Base-by-base conservation (phyloP, 2,888 invertebrate genomes). In the Aspidiotus destructor region DNA sequence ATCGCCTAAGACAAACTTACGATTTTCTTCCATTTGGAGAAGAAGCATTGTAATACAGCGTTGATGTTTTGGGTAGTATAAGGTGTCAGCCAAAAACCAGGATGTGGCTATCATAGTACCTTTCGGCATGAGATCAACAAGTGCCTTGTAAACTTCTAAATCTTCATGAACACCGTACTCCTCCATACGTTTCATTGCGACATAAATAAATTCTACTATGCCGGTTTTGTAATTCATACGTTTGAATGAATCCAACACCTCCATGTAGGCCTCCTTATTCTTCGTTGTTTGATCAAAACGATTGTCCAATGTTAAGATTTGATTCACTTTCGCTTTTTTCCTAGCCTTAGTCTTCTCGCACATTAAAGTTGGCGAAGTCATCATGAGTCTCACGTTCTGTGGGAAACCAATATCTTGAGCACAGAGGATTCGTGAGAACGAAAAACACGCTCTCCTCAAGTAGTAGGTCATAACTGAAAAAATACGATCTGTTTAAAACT, bases 41-140 rank as follows among this genome's bases (percentile, higher is more conserved):
- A 97, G 79, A 64, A 99, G 76, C 76, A 90, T 89, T n/a, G 95
- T 85, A 53, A 88, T 88, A 78, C 93, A 92, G 72, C 93, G 88
- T 75, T 99, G 98, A 75, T 99, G 98, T 76, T 91, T 91, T 0
- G 96, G 95, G 80, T 89, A 97, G 77, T 96, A 93, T 85, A 88
- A 84, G 74, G 95, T 90, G 77, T 94, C 92, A 0, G 87, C 85
- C 81, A 96, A 92, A 77, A 91, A 86, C 57, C 86, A 79, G 76
- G 89, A 94, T 48, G 79, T 79, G 0, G 98, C 86, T 72, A 96
- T 85, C 79, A 93, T 88, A 77, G 85, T 88, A 57, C 92, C 92
- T 78, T 94, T 90, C 0, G 95, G 93, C 77, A 97, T 81, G 54
- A 95, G 83, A 76, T 93, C 86, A 53, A 96, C 79, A 62, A 97